A percentile compares a stretch with the other conserved stretches of the same genome.
These are phyloP conservation scores for Sialis lutaria DNA, from an alignment of 2,888 invertebrate genomes.

Conservation along the genomic window DNA sequence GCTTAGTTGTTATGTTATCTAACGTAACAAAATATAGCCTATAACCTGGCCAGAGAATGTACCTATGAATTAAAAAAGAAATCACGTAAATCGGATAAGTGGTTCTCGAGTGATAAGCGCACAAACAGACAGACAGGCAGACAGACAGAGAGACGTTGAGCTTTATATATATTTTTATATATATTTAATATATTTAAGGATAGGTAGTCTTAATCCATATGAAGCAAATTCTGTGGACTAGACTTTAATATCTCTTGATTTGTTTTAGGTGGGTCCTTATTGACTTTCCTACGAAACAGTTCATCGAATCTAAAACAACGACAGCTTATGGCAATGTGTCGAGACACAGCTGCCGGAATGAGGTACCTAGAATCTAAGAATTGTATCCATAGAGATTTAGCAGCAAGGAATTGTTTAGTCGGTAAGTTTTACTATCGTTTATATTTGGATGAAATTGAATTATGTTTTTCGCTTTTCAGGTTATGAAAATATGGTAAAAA, in stretches of 20 bases:
- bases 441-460: slow-evolving; percentile 1
- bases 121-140: too few relatives aligned
- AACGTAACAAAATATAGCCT: too few relatives aligned
- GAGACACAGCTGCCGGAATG: slow-evolving; percentile 91
- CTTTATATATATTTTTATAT: too few relatives aligned
- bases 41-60: too few relatives aligned
- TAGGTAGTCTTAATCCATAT: too few relatives aligned
- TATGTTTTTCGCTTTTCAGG: slow-evolving; percentile 24
- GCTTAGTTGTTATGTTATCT: too few relatives aligned
- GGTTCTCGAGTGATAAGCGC: too few relatives aligned
- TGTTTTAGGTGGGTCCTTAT: slow-evolving; percentile 64
- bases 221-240: neutral
- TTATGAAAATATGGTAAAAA: slow-evolving; percentile 78
- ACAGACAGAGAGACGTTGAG: too few relatives aligned
- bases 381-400: slow-evolving; percentile 91
- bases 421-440: slow-evolving; percentile 26
- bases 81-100: too few relatives aligned
- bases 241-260: slow-evolving; percentile 5
- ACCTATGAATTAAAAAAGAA: too few relatives aligned
- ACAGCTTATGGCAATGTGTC: slow-evolving; percentile 73
- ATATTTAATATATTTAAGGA: too few relatives aligned
- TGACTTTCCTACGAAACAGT: slow-evolving; percentile 74
- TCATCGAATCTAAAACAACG: slow-evolving; percentile 42
- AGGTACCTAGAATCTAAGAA: slow-evolving; percentile 87
- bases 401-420: slow-evolving; percentile 84